Evolutionary conservation across 92 coral and sea anemone species (phyloP).

Genomic region (Actinernus sp.): DNA sequence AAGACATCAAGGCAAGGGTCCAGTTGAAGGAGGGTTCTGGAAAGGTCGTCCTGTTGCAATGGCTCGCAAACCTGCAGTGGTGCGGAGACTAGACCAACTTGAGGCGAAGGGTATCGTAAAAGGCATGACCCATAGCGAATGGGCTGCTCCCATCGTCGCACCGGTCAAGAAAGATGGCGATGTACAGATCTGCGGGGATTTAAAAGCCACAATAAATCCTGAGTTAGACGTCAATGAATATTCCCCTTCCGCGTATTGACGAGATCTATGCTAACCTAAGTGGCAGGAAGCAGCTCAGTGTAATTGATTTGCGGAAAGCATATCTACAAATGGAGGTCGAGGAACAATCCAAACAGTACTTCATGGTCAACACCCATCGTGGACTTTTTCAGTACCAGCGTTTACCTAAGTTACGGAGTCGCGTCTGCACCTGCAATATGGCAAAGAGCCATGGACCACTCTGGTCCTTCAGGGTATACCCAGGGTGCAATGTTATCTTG

Average conservation of each 20-base stretch:
- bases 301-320: conserved; percentile 58
- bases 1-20: too few relatives aligned
- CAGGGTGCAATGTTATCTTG: too few relatives aligned
- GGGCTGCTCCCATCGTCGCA: conserved; percentile 32
- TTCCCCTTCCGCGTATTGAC: conserved; percentile 24
- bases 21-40: conserved; percentile 7
- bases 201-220: conserved; percentile 43
- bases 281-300: conserved; percentile 39
- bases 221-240: conserved; percentile 14
- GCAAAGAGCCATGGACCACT: conserved; percentile 69
- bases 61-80: conserved; percentile 23
- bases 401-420: conserved; percentile 52
- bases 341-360: conserved; percentile 20
- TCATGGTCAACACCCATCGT: conserved; percentile 61
- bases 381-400: conserved; percentile 37
- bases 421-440: conserved; percentile 69
- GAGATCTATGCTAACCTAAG: conserved; percentile 33
- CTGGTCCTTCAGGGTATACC: conserved; percentile 51
- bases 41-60: conserved; percentile 21
- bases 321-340: conserved; percentile 66
- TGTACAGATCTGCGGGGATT: conserved; percentile 52
- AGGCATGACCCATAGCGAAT: conserved; percentile 18
- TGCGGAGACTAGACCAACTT: too few relatives aligned
- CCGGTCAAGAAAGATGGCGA: conserved; percentile 35
- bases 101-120: conserved; percentile 38